phyloP scores from a whole-genome alignment of 2,797 vertebrate species.

The Sphenodon punctatus region DNA sequence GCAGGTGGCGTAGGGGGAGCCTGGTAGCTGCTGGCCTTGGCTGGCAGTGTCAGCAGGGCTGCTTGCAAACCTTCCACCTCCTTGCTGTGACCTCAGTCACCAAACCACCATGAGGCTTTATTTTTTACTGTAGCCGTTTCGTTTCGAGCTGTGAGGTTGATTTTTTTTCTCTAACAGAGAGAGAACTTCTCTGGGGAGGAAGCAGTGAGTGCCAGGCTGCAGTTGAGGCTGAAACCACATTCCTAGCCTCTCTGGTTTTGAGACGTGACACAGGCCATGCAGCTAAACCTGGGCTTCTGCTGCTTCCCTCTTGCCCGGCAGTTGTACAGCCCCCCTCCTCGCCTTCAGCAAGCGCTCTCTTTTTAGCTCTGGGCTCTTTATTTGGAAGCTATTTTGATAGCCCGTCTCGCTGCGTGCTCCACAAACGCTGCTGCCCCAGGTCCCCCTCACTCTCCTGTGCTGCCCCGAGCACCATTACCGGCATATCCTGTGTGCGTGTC shows the following conservation, averaged over 20 bases:
- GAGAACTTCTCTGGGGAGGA: conserved; percentile 79
- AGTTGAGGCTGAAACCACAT: conserved; percentile 89
- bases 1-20: conserved; percentile 17
- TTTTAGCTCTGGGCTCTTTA: conserved; percentile 13
- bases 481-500: conserved; percentile 44
- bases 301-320: conserved; percentile 31
- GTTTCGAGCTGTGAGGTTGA: conserved; percentile 79
- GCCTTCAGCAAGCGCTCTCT: neutral
- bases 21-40: conserved; percentile 51
- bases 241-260: conserved; percentile 81
- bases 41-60: conserved; percentile 60
- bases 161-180: conserved; percentile 78
- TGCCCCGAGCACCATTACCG: conserved; percentile 45
- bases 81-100: conserved; percentile 78
- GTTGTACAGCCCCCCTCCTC: conserved; percentile 30
- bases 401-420: conserved; percentile 35
- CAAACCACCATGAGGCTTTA: conserved; percentile 78
- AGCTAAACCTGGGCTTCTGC: conserved; percentile 58
- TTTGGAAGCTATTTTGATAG: neutral
- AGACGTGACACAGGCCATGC: conserved; percentile 90
- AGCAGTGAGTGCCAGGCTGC: conserved; percentile 92
- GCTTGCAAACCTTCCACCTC: conserved; percentile 43
- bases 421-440: conserved; percentile 53
- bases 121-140: conserved; percentile 72
- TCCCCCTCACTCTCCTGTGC: conserved; percentile 51